Conservation (phyloP, 37 sponge, comb jelly and placozoan genomes). For the Tethya wilhelma region DNA sequence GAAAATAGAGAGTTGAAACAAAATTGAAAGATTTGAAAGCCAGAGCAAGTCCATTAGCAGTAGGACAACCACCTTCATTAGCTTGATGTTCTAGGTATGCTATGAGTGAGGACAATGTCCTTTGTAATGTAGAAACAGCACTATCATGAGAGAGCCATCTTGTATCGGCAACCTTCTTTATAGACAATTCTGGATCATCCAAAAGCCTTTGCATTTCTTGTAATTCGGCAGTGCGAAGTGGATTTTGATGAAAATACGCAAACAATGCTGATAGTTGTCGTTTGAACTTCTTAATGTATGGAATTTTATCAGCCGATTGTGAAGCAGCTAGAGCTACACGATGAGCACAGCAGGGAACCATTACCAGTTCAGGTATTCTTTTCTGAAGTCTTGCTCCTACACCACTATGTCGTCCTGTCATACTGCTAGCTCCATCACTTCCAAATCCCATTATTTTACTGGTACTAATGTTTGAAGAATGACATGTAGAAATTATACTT, state of each 20-base stretch:
- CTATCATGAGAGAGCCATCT: conserved; percentile 37
- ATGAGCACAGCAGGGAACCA: conserved; percentile 39
- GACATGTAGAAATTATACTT: background rate
- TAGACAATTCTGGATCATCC: background rate
- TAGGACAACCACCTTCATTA: conserved; percentile 15
- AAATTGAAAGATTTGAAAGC: conserved; percentile 37
- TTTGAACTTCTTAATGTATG: conserved; percentile 28
- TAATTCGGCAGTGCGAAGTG: conserved; percentile 5
- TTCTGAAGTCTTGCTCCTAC: conserved; percentile 40
- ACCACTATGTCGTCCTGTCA: conserved; percentile 30
- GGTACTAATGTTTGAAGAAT: background rate
- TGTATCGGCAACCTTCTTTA: conserved; percentile 35
- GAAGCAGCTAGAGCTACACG: conserved; percentile 42
- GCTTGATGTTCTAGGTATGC: conserved; percentile 21
- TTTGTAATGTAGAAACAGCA: background rate
- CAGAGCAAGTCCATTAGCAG: conserved; percentile 19
- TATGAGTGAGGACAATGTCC: conserved; percentile 27
- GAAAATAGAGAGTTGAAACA: conserved; percentile 21
- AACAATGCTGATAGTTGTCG: conserved; percentile 6
- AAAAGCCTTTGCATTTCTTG: conserved; percentile 19
- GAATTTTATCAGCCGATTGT: conserved; percentile 37
- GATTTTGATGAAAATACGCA: conserved; percentile 12
- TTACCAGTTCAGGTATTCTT: conserved; percentile 20
- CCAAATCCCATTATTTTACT: conserved; percentile 28
- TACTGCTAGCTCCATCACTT: conserved; percentile 54